phyloP scores from a whole-genome alignment of 1,140 invertebrate genomes.

The Notospermus geniculatus region DNA sequence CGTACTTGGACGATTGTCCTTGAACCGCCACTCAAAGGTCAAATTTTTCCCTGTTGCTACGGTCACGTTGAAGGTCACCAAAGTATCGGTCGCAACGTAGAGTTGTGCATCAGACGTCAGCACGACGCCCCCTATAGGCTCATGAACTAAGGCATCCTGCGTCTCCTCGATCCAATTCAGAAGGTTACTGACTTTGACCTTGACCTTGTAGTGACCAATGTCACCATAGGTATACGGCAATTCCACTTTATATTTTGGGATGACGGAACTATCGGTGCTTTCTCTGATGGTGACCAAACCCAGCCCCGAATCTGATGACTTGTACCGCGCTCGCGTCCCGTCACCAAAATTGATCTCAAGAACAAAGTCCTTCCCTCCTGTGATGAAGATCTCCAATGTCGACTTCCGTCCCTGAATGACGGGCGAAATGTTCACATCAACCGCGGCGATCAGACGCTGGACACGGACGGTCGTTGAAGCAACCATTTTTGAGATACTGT shows the following conservation, averaged over 20 bases:
- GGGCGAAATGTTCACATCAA: slow-evolving; percentile 10
- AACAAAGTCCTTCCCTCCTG: slow-evolving; percentile 16
- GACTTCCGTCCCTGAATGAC: slow-evolving; percentile 12
- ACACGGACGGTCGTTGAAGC: slow-evolving; percentile 23
- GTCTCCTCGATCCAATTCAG: slow-evolving; percentile 11
- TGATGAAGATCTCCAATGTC: slow-evolving; percentile 13
- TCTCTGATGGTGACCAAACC: background rate
- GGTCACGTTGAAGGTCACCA: slow-evolving; percentile 20
- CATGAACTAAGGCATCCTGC: slow-evolving; percentile 18
- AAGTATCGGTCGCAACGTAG: slow-evolving; percentile 14
- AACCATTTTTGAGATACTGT: slow-evolving; percentile 18
- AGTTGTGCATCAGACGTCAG: slow-evolving; percentile 12
- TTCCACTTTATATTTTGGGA: slow-evolving; percentile 19
- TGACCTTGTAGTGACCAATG: slow-evolving; percentile 22
- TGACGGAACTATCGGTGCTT: background rate
- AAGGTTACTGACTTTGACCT: slow-evolving; percentile 22
- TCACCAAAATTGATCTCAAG: slow-evolving; percentile 24
- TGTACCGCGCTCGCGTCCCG: background rate
- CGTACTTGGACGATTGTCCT: background rate
- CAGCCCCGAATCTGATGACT: slow-evolving; percentile 5
- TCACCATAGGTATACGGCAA: slow-evolving; percentile 14
- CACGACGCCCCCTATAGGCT: slow-evolving; percentile 20
- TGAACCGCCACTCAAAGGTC: slow-evolving; percentile 27
- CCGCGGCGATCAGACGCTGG: slow-evolving; percentile 17
- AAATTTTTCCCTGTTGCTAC: slow-evolving; percentile 26